Conservation (phyloP, 2,797 vertebrate genomes). For the Vespertilio murinus region DNA sequence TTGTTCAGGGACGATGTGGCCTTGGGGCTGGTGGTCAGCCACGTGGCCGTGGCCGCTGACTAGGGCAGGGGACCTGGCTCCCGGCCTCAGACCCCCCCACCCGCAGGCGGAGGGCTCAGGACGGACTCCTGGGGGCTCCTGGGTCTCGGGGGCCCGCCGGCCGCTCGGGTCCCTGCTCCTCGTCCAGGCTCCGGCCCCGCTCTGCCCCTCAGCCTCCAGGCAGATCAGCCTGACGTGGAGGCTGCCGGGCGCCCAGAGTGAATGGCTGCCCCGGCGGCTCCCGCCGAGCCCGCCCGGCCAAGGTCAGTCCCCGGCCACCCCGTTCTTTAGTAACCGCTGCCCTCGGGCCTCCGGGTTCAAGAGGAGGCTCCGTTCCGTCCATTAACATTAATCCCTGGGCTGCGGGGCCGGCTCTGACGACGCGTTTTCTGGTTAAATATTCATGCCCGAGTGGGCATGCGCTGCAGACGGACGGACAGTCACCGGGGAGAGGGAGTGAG, state of each 20-base stretch:
- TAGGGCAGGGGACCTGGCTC: background rate
- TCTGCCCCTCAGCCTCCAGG: conserved; percentile 75
- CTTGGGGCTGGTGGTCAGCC: background rate
- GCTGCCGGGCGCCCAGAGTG: conserved; percentile 71
- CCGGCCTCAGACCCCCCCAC: background rate
- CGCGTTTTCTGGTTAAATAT: conserved; percentile 81
- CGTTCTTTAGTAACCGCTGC: conserved; percentile 72
- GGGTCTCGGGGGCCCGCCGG: no score
- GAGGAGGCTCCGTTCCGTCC: conserved; percentile 69
- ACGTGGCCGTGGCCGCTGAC: background rate
- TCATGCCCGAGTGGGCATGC: conserved; percentile 66
- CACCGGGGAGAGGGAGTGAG: no score
- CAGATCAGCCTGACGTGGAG: conserved; percentile 69
- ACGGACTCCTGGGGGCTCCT: no score
- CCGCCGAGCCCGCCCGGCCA: conserved; percentile 72
- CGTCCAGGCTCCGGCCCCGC: conserved; percentile 65
- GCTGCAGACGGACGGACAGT: conserved; percentile 41
- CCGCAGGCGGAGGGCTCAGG: background rate
- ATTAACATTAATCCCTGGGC: conserved; percentile 82
- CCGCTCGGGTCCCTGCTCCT: conserved; percentile 72
- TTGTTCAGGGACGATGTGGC: background rate
- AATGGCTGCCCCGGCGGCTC: conserved; percentile 73
- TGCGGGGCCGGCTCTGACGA: conserved; percentile 76
- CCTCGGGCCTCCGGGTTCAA: conserved; percentile 73
- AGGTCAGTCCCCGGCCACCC: conserved; percentile 75